These are phyloP conservation scores for Lepidocyrtinus sp. DNA, from an alignment of 2,888 invertebrate genomes.

Conservation along the genomic window DNA sequence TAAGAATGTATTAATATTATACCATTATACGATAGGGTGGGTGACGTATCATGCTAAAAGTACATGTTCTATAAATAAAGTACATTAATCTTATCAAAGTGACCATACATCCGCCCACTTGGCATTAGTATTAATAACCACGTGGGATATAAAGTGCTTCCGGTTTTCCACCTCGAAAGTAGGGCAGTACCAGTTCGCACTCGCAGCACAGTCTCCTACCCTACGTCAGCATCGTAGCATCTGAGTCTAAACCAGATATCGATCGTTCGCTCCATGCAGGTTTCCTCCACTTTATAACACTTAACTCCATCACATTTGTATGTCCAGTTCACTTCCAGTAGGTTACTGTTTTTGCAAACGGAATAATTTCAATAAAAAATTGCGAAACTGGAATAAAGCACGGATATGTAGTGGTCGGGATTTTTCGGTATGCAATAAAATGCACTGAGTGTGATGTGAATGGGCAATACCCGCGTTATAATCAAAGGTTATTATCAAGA, in stretches of 20 bases:
- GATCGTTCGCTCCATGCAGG: slow-evolving; percentile 49
- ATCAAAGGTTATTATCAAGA: slow-evolving; percentile 4
- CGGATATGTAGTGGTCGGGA: slow-evolving; percentile 25
- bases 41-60: no score
- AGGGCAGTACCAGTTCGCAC: no score
- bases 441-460: neutral
- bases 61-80: no score
- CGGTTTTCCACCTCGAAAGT: slow-evolving; percentile 38
- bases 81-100: no score
- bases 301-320: slow-evolving; percentile 9
- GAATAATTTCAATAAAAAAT: neutral
- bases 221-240: neutral
- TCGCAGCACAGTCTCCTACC: slow-evolving; percentile 27
- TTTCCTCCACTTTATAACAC: slow-evolving; percentile 29
- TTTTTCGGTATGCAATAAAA: neutral
- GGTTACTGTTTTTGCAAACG: neutral
- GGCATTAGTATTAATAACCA: slow-evolving; percentile 33
- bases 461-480: neutral
- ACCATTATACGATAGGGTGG: no score
- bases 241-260: slow-evolving; percentile 39
- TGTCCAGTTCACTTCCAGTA: no score
- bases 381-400: neutral
- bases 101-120: slow-evolving; percentile 41
- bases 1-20: no score
- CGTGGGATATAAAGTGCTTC: slow-evolving; percentile 42